Evolutionary conservation across 1,140 invertebrate species (phyloP).

Genomic region (Chrysomallon squamiferum): DNA sequence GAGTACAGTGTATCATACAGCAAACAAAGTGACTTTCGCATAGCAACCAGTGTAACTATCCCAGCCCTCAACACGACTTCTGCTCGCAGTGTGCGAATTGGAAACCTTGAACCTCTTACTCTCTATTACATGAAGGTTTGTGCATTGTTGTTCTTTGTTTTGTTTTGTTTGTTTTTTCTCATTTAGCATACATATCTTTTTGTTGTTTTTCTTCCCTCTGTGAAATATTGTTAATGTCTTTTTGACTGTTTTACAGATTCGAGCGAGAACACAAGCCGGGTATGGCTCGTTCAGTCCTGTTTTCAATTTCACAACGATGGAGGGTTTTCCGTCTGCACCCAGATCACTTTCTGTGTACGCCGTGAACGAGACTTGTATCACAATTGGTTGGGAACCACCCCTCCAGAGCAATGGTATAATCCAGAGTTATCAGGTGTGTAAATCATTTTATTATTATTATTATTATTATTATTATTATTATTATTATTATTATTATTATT

Average conservation of each 20-base stretch:
- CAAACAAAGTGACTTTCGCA: conserved; percentile 19
- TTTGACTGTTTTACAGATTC: conserved; percentile 32
- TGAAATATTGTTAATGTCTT: too few species aligned
- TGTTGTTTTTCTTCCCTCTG: too few species aligned
- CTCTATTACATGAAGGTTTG: conserved; percentile 44
- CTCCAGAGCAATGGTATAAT: not conserved
- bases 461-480: too few species aligned
- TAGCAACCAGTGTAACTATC: conserved; percentile 13
- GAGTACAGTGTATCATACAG: conserved; percentile 34
- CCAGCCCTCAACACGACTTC: conserved; percentile 13
- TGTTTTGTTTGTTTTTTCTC: too few species aligned
- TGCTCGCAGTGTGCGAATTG: conserved; percentile 4
- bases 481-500: too few species aligned
- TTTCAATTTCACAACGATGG: conserved; percentile 18
- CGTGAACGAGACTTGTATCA: conserved; percentile 42
- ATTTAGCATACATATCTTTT: too few species aligned
- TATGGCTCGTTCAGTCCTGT: conserved; percentile 27
- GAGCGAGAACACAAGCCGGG: conserved; percentile 38
- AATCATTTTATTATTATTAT: too few species aligned
- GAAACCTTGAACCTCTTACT: conserved; percentile 29
- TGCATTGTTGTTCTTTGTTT: too few species aligned
- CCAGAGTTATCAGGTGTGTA: conserved; percentile 11
- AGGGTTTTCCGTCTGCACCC: conserved; percentile 32
- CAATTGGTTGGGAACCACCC: conserved; percentile 40
- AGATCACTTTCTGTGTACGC: conserved; percentile 11